Conservation (phyloP, 1,140 invertebrate genomes). For the Rhyacophila brunnea region DNA sequence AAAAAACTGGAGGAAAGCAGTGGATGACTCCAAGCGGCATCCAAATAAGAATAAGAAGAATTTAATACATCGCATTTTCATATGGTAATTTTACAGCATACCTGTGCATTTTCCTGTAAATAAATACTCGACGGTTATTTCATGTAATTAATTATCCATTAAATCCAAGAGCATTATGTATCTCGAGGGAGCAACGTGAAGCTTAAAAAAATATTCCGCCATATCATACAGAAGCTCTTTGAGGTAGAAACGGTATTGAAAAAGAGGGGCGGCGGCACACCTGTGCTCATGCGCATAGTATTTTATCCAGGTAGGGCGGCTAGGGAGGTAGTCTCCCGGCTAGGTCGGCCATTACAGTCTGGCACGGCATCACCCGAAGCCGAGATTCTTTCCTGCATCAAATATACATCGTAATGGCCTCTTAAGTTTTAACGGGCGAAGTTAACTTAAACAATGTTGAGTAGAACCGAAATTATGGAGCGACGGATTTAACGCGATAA, state of each 20-base stretch:
- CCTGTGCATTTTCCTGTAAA: too few relatives aligned
- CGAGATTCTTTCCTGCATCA: conserved; percentile 32
- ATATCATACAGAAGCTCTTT: background rate
- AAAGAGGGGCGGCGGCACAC: background rate
- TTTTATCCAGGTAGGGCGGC: too few relatives aligned
- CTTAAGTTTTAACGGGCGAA: conserved; percentile 32
- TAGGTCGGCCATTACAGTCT: background rate
- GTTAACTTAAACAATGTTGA: background rate
- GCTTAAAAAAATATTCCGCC: background rate
- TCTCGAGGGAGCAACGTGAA: background rate
- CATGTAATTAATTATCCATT: too few relatives aligned
- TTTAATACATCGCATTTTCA: too few relatives aligned
- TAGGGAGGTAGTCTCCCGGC: background rate
- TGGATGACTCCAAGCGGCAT: too few relatives aligned
- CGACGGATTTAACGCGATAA: background rate
- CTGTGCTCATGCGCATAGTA: background rate
- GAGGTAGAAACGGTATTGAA: background rate
- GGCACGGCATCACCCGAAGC: conserved; percentile 1
- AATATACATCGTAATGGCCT: conserved; percentile 33
- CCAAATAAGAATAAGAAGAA: too few relatives aligned
- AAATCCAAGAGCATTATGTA: background rate
- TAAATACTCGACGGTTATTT: too few relatives aligned
- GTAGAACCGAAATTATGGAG: conserved; percentile 1
- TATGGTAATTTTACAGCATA: too few relatives aligned
- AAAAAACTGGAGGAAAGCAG: too few relatives aligned